Base-by-base conservation (phyloP, 2,797 vertebrate genomes). In the Eulemur albifrons region DNA sequence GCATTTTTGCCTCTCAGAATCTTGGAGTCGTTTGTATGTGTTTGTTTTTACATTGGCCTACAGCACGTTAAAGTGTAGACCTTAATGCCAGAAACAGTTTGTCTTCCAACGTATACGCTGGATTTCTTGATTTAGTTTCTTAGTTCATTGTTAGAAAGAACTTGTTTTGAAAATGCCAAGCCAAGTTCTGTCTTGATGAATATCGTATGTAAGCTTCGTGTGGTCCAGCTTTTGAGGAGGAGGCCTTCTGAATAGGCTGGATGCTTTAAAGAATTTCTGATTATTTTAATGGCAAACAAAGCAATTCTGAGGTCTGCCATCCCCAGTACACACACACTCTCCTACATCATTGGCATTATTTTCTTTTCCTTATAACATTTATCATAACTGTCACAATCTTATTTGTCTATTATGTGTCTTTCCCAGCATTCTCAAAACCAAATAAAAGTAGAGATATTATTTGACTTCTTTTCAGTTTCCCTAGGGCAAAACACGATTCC, bases 71-170 rank as follows among this genome's bases (percentile, higher is more conserved):
- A 95, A 65, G 72, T 92, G 17, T 70, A 57, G 38, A 77, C 61
- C 10, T 88, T 80, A 63, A 45, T 90, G 40, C 40, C 48, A 67
- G 50, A 52, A 81, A 48, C 3, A 17, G 3, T 93, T 89, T 75
- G 25, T 88, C 90, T 89, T 82, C 61, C 40, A 81, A 11, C 40
- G 17, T 77, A 35, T 54, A 67, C 40, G 38, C 30, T 43, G n/a
- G 11, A 69, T 63, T 90, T 93, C 52, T 93, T 87, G 21, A 75
- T 91, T 90, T 69, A 14, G 15, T 75, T 94, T 94, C 59, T 69
- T 76, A 59, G 30, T 63, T 93, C 30, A n/a, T 84, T 52, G 45
- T 80, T 23, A 83, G 61, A 54, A 65, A 59, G 7, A 70, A 59
- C 20, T 82, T 69, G 21, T 63, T 85, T 88, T 52, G 67, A 57